A percentile compares a stretch with the other conserved stretches of the same genome.
Evolutionary conservation across 2,888 invertebrate species (phyloP).

Genomic region (Mythimna albipuncta): DNA sequence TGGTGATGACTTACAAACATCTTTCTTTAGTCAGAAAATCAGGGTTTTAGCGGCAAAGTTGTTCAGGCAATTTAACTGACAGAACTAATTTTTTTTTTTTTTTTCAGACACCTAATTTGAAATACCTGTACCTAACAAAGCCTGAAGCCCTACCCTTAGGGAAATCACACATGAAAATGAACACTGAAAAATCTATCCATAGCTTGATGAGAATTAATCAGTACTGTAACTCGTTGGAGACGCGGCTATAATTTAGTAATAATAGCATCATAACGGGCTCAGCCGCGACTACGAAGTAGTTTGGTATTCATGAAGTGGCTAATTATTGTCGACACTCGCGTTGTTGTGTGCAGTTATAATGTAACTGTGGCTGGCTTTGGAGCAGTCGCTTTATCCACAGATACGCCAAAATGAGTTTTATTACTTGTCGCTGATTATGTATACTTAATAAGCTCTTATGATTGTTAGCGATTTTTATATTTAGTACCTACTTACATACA

Average conservation of each 20-base stretch:
- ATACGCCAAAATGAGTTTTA: background rate
- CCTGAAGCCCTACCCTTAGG: conserved; percentile 33
- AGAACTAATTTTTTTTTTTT: conserved; percentile 2
- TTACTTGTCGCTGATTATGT: background rate
- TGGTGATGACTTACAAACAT: background rate
- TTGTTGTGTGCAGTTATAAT: conserved; percentile 9
- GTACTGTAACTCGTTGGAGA: conserved; percentile 37
- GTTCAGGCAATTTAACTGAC: background rate
- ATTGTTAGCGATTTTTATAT: too few species aligned
- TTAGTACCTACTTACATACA: too few species aligned
- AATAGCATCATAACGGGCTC: conserved; percentile 43
- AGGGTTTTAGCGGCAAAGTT: background rate
- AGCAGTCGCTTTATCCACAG: conserved; percentile 20
- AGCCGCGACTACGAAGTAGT: conserved; percentile 55
- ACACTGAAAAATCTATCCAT: conserved; percentile 53
- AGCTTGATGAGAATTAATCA: conserved; percentile 42
- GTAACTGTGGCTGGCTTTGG: conserved; percentile 10
- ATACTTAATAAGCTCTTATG: background rate
- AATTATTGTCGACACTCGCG: conserved; percentile 66
- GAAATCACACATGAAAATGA: conserved; percentile 50
- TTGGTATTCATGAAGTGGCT: conserved; percentile 68
- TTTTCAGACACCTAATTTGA: background rate
- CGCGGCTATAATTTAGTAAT: conserved; percentile 53
- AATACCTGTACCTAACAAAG: conserved; percentile 1
- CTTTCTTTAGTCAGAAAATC: background rate